These are phyloP conservation scores for Cloeon dipterum DNA, from an alignment of 2,888 invertebrate genomes.

Conservation along the genomic window DNA sequence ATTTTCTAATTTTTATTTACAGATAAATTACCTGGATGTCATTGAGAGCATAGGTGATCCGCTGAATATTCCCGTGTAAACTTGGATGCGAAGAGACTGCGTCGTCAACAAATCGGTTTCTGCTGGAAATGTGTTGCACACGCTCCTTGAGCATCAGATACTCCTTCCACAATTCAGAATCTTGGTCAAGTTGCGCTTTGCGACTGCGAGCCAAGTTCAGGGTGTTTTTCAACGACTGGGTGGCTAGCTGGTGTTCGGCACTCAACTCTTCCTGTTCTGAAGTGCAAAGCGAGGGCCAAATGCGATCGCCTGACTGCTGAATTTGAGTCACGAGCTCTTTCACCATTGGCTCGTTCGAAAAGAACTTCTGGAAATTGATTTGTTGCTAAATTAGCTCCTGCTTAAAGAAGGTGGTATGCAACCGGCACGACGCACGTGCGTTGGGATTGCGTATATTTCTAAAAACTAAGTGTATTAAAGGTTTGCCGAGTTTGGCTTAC, in stretches of 20 bases:
- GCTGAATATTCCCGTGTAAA: constrained; percentile 62
- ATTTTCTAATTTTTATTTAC: constrained; percentile 1
- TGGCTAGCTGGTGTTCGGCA: constrained; percentile 56
- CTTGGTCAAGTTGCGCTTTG: constrained; percentile 56
- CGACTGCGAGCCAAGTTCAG: constrained; percentile 62
- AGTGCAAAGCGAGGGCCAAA: constrained; percentile 63
- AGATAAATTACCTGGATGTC: constrained; percentile 25
- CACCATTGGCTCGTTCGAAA: constrained; percentile 52
- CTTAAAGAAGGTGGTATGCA: too few species aligned
- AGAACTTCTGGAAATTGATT: constrained; percentile 36
- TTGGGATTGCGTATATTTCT: too few species aligned
- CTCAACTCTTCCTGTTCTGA: constrained; percentile 66
- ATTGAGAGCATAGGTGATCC: constrained; percentile 49
- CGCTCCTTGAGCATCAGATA: constrained; percentile 57
- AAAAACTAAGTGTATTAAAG: too few species aligned
- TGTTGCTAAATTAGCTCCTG: too few species aligned
- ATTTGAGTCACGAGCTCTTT: constrained; percentile 62
- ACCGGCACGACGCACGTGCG: too few species aligned
- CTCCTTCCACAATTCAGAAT: constrained; percentile 64
- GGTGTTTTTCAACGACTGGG: constrained; percentile 58
- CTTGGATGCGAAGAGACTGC: constrained; percentile 56
- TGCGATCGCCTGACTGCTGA: constrained; percentile 64
- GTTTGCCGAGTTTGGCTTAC: too few species aligned
- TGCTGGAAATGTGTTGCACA: constrained; percentile 47
- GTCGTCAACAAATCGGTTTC: constrained; percentile 55